These are phyloP conservation scores for Epiblema foenella DNA, from an alignment of 2,888 invertebrate species.

Conservation along the genomic window DNA sequence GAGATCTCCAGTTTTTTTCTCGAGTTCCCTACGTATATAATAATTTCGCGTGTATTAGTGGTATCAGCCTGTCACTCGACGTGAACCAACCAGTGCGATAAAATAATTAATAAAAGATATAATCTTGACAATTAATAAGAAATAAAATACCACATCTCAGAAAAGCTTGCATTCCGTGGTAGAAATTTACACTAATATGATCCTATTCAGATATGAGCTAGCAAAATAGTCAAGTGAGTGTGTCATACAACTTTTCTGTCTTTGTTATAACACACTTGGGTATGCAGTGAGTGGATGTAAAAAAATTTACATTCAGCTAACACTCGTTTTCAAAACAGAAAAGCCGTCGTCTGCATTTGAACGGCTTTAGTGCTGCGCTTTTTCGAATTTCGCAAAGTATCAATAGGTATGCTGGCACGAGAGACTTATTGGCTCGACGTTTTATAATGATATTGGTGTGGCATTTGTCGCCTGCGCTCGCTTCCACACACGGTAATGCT, in stretches of 20 bases:
- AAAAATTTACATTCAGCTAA: conserved; percentile 33
- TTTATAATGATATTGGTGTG: neutral
- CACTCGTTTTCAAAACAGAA: conserved; percentile 36
- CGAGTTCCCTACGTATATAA: too few relatives aligned
- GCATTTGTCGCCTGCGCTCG: neutral
- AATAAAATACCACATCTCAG: too few relatives aligned
- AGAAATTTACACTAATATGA: neutral
- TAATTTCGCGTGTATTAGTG: neutral
- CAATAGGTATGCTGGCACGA: conserved; percentile 18
- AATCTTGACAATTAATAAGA: too few relatives aligned
- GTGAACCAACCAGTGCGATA: neutral
- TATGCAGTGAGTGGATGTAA: conserved; percentile 22
- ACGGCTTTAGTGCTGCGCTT: conserved; percentile 23
- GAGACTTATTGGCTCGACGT: neutral
- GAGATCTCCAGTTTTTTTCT: too few relatives aligned
- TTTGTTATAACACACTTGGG: conserved; percentile 36
- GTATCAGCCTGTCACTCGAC: neutral
- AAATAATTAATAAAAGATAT: neutral
- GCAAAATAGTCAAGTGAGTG: neutral
- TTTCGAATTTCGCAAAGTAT: conserved; percentile 26
- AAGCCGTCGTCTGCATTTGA: conserved; percentile 32
- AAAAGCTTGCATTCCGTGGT: neutral
- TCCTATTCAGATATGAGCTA: neutral
- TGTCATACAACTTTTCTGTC: conserved; percentile 5
- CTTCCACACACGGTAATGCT: neutral